Base-by-base conservation (phyloP, 1,140 invertebrate genomes). In the Drosophila bocki region DNA sequence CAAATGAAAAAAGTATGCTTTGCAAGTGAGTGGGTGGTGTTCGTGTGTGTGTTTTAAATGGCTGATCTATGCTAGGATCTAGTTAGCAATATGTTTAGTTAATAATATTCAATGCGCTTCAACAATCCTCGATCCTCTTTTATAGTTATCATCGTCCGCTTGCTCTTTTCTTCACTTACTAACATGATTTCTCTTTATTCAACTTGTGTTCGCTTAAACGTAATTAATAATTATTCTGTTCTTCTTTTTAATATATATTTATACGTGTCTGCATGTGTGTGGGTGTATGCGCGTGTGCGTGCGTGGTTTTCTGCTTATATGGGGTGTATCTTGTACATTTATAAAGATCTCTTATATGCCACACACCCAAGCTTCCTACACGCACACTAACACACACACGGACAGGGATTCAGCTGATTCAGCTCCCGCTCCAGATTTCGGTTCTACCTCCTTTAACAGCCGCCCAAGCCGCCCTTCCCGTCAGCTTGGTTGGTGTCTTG, bases 111-210 rank as follows among this genome's bases (percentile, higher is more conserved):
- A 86, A 86, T 87, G 75, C 79, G 62, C 69, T 54, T 80, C 74
- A 85, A 78, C 59, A 72, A 84, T 78, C 82, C 59, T 79, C 60
- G 39, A 70, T 82, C 81, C 61, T 56, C 53, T 69, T 22, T 48
- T 48, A n/a, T 51, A 84, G 68, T 69, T 83, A 72, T 80, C 59
- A 72, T 78, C 59, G 78, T 50, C 51, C 62, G 64, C 60, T 60
- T 63, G 44, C 69, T 67, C 63, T 88, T 80, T 67, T 67, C 63
- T 87, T 84, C 74, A 80, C 80, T 84, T 88, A 84, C 85, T 88
- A 88, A 87, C 84, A 78, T 68, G 82, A 51, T 80, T 83, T 69
- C 71, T 75, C 72, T 87, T 87, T 90, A 90, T 88, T 88, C 74
- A 88, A 81, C 80, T 82, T 86, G 33, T 76, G 69, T 57, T 76